These are phyloP conservation scores for Spodoptera frugiperda DNA, from an alignment of 1,140 invertebrate genomes.

Conservation along the genomic window DNA sequence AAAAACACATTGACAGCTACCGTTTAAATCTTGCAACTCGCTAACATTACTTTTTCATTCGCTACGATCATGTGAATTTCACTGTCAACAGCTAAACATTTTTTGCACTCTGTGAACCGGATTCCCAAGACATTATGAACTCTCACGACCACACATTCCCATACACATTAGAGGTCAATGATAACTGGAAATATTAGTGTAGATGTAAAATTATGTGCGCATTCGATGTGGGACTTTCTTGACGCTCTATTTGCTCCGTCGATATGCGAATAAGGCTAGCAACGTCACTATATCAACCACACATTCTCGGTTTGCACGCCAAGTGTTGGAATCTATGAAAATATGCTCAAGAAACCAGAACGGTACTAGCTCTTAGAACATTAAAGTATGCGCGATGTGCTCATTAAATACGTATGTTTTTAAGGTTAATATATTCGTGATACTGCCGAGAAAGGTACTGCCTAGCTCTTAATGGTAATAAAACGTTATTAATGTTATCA, in stretches of 20 bases:
- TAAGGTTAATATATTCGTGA: slow-evolving; percentile 44
- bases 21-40: slow-evolving; percentile 7
- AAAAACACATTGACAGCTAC: background rate
- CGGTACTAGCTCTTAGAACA: slow-evolving; percentile 17
- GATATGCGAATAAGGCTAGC: slow-evolving; percentile 27
- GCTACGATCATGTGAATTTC: slow-evolving; percentile 35
- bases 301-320: slow-evolving; percentile 10
- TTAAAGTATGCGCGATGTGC: slow-evolving; percentile 40
- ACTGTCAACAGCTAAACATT: slow-evolving; percentile 14
- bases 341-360: slow-evolving; percentile 40
- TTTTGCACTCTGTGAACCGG: slow-evolving; percentile 31
- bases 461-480: slow-evolving; percentile 7
- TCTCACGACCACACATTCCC: slow-evolving; percentile 15
- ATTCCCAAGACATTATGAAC: slow-evolving; percentile 7
- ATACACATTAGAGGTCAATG: slow-evolving; percentile 12
- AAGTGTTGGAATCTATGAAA: slow-evolving; percentile 38
- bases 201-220: slow-evolving; percentile 13
- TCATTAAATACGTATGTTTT: slow-evolving; percentile 14
- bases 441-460: slow-evolving; percentile 6
- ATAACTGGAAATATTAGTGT: slow-evolving; percentile 33
- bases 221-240: slow-evolving; percentile 35
- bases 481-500: slow-evolving; percentile 11
- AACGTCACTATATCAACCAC: slow-evolving; percentile 8
- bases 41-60: slow-evolving; percentile 9
- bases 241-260: slow-evolving; percentile 33